Evolutionary conservation across 2,888 invertebrate genomes (phyloP).

Genomic region (Mesorhabditis belari): DNA sequence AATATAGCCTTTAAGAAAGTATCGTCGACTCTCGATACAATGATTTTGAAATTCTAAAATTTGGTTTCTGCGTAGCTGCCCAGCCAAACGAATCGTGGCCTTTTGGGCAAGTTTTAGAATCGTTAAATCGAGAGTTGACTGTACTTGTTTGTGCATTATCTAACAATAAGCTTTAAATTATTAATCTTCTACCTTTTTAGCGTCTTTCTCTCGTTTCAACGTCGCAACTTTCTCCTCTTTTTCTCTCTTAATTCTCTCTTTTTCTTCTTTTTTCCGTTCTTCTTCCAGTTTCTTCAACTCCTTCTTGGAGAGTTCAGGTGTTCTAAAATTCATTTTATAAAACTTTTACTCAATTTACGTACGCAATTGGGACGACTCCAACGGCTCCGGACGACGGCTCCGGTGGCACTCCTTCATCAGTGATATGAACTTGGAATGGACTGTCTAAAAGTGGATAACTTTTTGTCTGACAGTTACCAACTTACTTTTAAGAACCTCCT

Average conservation of each 20-base stretch:
- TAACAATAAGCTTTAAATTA: no score
- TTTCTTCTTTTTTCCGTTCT: constrained; percentile 36
- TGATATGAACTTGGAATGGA: constrained; percentile 64
- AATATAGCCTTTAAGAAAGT: background rate
- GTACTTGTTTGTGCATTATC: no score
- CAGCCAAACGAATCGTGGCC: no score
- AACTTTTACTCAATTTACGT: background rate
- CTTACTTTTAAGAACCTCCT: constrained; percentile 62
- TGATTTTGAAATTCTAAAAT: no score
- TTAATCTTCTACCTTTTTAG: constrained; percentile 13
- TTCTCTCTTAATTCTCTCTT: constrained; percentile 41
- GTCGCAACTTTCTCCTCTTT: constrained; percentile 41
- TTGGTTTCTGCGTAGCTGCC: no score
- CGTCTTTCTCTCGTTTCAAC: constrained; percentile 19
- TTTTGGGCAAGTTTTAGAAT: no score
- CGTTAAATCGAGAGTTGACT: no score
- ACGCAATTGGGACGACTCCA: constrained; percentile 3
- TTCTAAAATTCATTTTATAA: constrained; percentile 1
- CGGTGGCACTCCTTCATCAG: constrained; percentile 57
- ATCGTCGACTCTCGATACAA: no score
- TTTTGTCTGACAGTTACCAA: background rate
- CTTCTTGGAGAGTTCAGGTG: constrained; percentile 27
- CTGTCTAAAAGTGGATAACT: constrained; percentile 62
- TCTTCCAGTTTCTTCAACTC: constrained; percentile 29
- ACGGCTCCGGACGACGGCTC: constrained; percentile 9